Conservation (phyloP, 2,888 invertebrate species). For the Lepidochitona cinerea region DNA sequence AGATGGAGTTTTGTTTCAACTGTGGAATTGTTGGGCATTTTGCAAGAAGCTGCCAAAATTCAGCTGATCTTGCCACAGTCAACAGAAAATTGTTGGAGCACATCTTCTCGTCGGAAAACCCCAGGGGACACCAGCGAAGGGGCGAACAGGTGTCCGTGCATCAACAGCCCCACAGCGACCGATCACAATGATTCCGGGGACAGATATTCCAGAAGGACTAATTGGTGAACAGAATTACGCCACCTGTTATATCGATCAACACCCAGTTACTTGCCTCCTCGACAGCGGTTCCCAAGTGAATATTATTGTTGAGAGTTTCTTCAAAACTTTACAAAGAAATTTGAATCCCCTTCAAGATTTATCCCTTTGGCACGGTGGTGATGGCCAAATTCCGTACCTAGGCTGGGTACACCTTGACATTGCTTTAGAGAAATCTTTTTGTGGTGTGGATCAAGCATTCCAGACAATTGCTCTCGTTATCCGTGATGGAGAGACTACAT, state of each 20-base stretch:
- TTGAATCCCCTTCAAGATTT: not conserved
- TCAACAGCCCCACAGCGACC: not conserved
- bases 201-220: slow-evolving; percentile 1
- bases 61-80: not conserved
- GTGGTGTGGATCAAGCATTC: not conserved
- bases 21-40: not conserved
- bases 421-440: not conserved
- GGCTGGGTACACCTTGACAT: not conserved
- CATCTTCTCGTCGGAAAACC: not conserved
- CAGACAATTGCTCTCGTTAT: not conserved
- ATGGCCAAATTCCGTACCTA: not conserved
- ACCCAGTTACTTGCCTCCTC: not conserved
- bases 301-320: not conserved
- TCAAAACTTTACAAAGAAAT: not conserved
- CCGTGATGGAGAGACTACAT: not conserved
- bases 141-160: not conserved
- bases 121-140: not conserved
- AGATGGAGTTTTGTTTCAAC: not conserved
- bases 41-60: not conserved
- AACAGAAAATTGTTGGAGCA: not conserved
- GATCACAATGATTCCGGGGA: not conserved
- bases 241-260: not conserved
- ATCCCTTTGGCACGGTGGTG: not conserved
- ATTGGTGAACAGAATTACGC: slow-evolving; percentile 1
- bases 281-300: not conserved